phyloP scores from a whole-genome alignment of 2,888 invertebrate species.

The Macropis europaea region DNA sequence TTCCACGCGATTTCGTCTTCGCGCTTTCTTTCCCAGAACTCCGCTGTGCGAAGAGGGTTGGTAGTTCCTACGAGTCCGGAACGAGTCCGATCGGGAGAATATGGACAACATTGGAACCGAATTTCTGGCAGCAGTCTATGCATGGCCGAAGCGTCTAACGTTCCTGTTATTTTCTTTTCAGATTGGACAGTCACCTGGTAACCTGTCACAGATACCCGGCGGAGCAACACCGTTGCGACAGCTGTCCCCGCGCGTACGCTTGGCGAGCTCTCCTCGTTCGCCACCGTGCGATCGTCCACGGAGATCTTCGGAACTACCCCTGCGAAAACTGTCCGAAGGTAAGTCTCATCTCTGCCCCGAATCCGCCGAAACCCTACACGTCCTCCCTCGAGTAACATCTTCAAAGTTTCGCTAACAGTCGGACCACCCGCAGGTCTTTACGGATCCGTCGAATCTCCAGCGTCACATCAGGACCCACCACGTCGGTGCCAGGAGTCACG shows the following conservation, averaged over 20 bases:
- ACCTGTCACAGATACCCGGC: conserved; percentile 89
- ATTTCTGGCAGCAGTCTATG: too few species aligned
- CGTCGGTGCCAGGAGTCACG: conserved; percentile 97
- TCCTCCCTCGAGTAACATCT: conserved; percentile 53
- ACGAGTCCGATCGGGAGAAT: too few species aligned
- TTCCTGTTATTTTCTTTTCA: conserved; percentile 78
- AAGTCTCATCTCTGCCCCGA: conserved; percentile 69
- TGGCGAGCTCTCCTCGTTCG: conserved; percentile 90
- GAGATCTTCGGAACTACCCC: conserved; percentile 91
- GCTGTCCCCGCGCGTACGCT: conserved; percentile 91
- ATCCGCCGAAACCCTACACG: conserved; percentile 12
- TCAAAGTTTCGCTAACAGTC: conserved; percentile 77
- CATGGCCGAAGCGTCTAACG: too few species aligned
- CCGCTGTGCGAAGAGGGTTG: too few species aligned
- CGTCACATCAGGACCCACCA: conserved; percentile 97
- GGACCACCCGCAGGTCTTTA: conserved; percentile 90
- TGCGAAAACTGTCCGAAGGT: conserved; percentile 96
- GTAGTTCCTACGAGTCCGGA: too few species aligned
- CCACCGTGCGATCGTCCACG: conserved; percentile 91
- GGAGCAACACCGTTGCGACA: conserved; percentile 90
- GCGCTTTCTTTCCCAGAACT: too few species aligned
- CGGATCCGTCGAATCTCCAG: conserved; percentile 97
- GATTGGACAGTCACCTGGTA: conserved; percentile 91
- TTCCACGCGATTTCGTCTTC: conserved; percentile 1
- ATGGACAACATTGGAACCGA: too few species aligned